These are phyloP conservation scores for Stegophylla sp. DNA, from an alignment of 2,888 invertebrate species.

Conservation along the genomic window DNA sequence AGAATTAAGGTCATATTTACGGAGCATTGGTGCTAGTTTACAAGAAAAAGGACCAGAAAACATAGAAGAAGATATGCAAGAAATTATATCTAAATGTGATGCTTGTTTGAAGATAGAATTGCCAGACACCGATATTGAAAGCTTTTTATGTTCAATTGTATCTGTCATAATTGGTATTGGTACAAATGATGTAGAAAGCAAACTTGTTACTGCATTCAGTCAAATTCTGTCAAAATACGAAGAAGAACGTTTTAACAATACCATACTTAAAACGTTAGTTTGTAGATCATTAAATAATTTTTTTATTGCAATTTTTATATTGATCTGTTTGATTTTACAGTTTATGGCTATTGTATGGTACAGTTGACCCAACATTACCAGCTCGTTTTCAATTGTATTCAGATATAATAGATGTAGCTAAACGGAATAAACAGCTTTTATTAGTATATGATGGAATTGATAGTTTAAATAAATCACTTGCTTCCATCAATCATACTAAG, in stretches of 20 bases:
- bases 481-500: conserved; percentile 79
- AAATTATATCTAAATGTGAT: conserved; percentile 93
- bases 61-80: conserved; percentile 89
- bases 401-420: conserved; percentile 86
- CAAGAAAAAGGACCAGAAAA: conserved; percentile 89
- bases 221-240: conserved; percentile 37
- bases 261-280: conserved; percentile 39
- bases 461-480: conserved; percentile 81
- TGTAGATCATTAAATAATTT: not conserved
- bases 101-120: conserved; percentile 84
- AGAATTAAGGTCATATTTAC: conserved; percentile 88
- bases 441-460: conserved; percentile 86
- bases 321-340: conserved; percentile 66
- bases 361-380: conserved; percentile 81
- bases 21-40: conserved; percentile 91
- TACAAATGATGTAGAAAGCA: conserved; percentile 61
- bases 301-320: not conserved
- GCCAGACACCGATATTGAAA: conserved; percentile 86
- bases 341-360: conserved; percentile 90
- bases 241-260: conserved; percentile 45
- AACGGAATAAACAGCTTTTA: conserved; percentile 83
- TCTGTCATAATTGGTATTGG: conserved; percentile 89
- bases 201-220: conserved; percentile 41
- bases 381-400: conserved; percentile 92
- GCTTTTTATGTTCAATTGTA: conserved; percentile 92